These are phyloP conservation scores for Pygmarrhopalites habei DNA, from an alignment of 1,140 invertebrate species.

Conservation along the genomic window DNA sequence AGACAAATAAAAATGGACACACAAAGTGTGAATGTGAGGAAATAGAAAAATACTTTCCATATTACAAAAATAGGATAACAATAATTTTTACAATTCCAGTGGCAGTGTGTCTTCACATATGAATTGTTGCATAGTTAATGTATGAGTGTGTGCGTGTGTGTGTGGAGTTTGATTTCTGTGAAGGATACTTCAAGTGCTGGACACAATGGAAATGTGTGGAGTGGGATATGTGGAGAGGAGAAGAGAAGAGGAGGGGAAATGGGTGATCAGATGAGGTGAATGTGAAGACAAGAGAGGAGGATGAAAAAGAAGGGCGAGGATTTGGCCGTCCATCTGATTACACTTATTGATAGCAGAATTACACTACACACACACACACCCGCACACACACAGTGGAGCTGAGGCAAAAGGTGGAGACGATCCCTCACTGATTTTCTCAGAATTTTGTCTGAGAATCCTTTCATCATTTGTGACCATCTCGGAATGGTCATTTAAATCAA, in stretches of 20 bases:
- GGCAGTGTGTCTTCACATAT: conserved; percentile 3
- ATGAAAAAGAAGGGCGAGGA: conserved; percentile 27
- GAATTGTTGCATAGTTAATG: neutral
- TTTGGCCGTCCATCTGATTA: conserved; percentile 25
- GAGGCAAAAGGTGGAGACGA: conserved; percentile 32
- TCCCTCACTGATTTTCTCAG: conserved; percentile 35
- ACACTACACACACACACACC: no score
- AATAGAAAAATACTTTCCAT: neutral
- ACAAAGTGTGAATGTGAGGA: neutral
- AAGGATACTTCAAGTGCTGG: no score
- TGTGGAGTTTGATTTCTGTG: neutral
- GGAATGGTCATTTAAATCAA: conserved; percentile 17
- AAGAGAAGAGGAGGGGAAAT: no score
- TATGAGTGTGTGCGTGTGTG: conserved; percentile 11
- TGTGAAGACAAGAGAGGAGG: no score
- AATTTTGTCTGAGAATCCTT: conserved; percentile 36
- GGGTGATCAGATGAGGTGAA: no score
- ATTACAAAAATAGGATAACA: neutral
- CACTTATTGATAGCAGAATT: conserved; percentile 36
- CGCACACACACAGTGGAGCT: no score
- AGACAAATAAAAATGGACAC: no score
- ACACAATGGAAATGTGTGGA: no score
- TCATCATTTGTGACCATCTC: conserved; percentile 24
- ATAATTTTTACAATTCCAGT: no score
- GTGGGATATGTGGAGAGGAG: no score